Evolutionary conservation across 1,140 invertebrate genomes (phyloP).

Genomic region (Pseudomyrmex cubaensis): DNA sequence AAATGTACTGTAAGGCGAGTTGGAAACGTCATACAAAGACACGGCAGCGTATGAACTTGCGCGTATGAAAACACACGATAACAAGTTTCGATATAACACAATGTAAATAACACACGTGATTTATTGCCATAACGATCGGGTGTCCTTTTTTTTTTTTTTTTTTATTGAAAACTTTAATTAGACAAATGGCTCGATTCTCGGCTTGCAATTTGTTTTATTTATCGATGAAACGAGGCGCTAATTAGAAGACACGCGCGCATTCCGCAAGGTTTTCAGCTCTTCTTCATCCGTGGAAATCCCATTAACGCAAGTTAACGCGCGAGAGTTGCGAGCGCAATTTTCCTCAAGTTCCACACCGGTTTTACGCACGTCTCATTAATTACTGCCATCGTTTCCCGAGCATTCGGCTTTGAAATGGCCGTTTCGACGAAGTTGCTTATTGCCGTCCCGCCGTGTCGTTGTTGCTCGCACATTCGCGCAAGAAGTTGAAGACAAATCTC

Average conservation of each 20-base stretch:
- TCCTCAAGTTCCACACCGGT: slow-evolving; percentile 34
- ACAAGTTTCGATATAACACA: neutral
- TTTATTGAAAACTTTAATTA: too few relatives aligned
- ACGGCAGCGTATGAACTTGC: neutral
- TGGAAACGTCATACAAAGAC: slow-evolving; percentile 1
- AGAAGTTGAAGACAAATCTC: slow-evolving; percentile 51
- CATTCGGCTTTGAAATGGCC: slow-evolving; percentile 26
- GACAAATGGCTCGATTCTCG: too few relatives aligned
- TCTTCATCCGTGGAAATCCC: slow-evolving; percentile 18
- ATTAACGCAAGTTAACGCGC: slow-evolving; percentile 34
- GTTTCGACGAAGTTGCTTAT: slow-evolving; percentile 51
- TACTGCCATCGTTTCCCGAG: slow-evolving; percentile 27
- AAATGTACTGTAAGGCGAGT: neutral
- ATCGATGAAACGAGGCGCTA: neutral
- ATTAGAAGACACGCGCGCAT: neutral
- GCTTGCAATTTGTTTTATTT: neutral
- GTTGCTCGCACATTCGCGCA: slow-evolving; percentile 11
- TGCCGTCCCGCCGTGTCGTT: slow-evolving; percentile 9
- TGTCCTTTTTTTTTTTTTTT: too few relatives aligned
- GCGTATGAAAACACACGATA: neutral
- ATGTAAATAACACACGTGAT: neutral
- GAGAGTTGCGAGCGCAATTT: slow-evolving; percentile 34
- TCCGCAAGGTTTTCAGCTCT: slow-evolving; percentile 3
- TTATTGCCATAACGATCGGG: too few relatives aligned
- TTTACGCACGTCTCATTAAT: slow-evolving; percentile 59